These are phyloP conservation scores for Pelodytes ibericus DNA, from an alignment of 2,797 vertebrate genomes.

Conservation along the genomic window DNA sequence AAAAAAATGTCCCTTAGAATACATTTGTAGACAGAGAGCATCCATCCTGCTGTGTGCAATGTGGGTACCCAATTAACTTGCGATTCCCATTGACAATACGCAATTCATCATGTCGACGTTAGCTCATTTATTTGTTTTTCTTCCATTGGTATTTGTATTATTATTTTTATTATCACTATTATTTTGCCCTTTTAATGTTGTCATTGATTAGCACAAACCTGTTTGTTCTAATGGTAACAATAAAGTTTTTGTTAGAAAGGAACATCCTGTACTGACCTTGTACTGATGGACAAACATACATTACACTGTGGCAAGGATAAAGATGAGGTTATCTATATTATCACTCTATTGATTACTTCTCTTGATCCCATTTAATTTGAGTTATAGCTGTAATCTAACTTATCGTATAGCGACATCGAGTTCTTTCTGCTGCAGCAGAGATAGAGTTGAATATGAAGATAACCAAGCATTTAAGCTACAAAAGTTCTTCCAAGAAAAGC, in stretches of 20 bases:
- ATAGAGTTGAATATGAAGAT: constrained; percentile 39
- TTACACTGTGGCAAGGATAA: not conserved
- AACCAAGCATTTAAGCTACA: constrained; percentile 19
- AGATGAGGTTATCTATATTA: constrained; percentile 33
- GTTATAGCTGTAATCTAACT: constrained; percentile 45
- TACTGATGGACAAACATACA: not conserved
- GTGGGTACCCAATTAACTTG: not conserved
- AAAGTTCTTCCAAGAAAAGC: not conserved
- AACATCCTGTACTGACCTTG: not conserved
- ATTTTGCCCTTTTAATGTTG: not conserved
- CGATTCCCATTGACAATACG: not conserved
- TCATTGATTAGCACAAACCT: not conserved
- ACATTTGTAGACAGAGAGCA: not conserved
- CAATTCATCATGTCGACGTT: not conserved
- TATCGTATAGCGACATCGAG: constrained; percentile 26
- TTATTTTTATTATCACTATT: too few relatives aligned
- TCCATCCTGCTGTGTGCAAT: not conserved
- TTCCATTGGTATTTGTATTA: too few relatives aligned
- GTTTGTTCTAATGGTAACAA: not conserved
- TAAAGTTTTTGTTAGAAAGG: too few relatives aligned
- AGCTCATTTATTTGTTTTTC: not conserved
- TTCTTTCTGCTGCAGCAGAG: constrained; percentile 15
- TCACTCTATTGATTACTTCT: constrained; percentile 34
- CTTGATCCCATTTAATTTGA: constrained; percentile 43
- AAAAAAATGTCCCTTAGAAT: not conserved